phyloP scores from a whole-genome alignment of 2,797 vertebrate species.

The Astyanax mexicanus region DNA sequence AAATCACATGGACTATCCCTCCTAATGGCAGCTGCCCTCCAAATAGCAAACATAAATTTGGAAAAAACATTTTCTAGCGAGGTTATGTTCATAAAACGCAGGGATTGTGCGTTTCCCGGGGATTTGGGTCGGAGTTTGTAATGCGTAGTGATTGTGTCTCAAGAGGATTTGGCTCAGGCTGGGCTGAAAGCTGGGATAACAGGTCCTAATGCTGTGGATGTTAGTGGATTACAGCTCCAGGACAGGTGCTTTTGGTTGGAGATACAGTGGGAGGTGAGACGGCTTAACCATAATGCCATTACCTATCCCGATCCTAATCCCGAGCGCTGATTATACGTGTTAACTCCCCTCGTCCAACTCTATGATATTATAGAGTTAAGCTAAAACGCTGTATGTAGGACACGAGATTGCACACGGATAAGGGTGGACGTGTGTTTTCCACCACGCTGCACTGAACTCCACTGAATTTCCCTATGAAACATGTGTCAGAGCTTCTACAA shows the following conservation, averaged over 20 bases:
- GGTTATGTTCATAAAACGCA: neutral
- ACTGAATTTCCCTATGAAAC: neutral
- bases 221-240: constrained; percentile 34
- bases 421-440: neutral
- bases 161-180: constrained; percentile 50
- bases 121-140: constrained; percentile 32
- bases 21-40: neutral
- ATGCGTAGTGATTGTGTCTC: constrained; percentile 46
- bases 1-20: neutral
- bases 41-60: neutral
- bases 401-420: constrained; percentile 7
- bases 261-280: constrained; percentile 26
- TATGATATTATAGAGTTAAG: neutral
- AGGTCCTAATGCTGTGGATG: constrained; percentile 42
- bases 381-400: constrained; percentile 31
- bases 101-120: constrained; percentile 3
- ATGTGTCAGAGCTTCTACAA: neutral
- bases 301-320: constrained; percentile 29
- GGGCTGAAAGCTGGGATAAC: constrained; percentile 52
- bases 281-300: constrained; percentile 43
- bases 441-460: neutral
- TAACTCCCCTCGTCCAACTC: constrained; percentile 9
- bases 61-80: neutral
- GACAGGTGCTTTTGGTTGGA: constrained; percentile 50
- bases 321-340: constrained; percentile 29